Percentiles rank a stretch among this genome's conserved stretches.
Evolutionary conservation across 2,888 invertebrate genomes (phyloP).

Genomic region (Ochropleura leucogaster): DNA sequence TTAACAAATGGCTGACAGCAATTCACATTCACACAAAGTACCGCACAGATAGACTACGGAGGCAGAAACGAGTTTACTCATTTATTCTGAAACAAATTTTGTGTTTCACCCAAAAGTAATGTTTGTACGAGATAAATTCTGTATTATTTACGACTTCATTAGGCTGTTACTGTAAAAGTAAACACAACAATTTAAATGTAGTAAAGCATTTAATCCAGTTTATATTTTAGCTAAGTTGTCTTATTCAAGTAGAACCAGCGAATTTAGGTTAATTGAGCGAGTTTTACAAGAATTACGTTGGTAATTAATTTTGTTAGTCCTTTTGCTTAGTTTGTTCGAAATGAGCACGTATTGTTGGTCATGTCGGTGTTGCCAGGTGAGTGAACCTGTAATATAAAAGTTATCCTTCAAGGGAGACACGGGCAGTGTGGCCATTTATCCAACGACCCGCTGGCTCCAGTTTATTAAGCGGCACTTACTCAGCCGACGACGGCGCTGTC

Average conservation of each 20-base stretch:
- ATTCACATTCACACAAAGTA: conserved; percentile 47
- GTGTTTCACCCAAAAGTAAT: conserved; percentile 26
- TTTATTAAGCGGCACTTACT: conserved; percentile 69
- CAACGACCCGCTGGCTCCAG: conserved; percentile 25
- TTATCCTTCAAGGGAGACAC: conserved; percentile 61
- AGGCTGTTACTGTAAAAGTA: conserved; percentile 12
- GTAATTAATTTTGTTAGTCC: conserved; percentile 45
- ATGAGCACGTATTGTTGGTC: conserved; percentile 27
- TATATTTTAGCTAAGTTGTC: conserved; percentile 20
- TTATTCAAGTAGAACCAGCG: conserved; percentile 25
- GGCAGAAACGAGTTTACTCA: conserved; percentile 16
- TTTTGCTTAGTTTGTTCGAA: conserved; percentile 37
- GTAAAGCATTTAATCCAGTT: conserved; percentile 12
- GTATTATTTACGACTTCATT: conserved; percentile 40
- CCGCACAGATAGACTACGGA: conserved; percentile 42
- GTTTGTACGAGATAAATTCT: conserved; percentile 33
- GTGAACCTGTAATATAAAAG: conserved; percentile 67
- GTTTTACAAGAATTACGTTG: conserved; percentile 38
- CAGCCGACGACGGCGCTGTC: conserved; percentile 50
- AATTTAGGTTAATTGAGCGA: conserved; percentile 35
- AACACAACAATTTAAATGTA: conserved; percentile 16
- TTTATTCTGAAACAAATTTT: conserved; percentile 45
- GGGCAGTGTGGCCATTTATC: conserved; percentile 55
- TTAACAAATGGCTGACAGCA: conserved; percentile 54
- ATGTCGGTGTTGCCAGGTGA: conserved; percentile 42